Base-by-base conservation (phyloP, 2,113 vertebrate species). In the Stictonetta naevosa region DNA sequence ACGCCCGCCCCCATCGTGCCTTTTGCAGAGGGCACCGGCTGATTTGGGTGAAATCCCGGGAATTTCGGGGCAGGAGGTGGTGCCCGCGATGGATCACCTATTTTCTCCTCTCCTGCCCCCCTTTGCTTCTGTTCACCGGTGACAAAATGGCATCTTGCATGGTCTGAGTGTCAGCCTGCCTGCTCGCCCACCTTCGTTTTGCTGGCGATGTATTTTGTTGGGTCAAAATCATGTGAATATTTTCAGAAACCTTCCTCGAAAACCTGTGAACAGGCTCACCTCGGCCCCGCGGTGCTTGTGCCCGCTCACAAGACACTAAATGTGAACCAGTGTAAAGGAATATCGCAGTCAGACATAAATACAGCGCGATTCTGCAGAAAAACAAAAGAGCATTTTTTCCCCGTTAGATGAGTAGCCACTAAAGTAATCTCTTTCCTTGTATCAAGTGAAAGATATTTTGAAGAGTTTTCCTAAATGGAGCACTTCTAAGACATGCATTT, bases 1-100 rank as follows among this genome's bases (percentile, higher is more conserved):
- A 1, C 12, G 12, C 13, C 16, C 46, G 3, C 10, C 28, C 19
- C 20, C n/a, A 3, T 10, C 23, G 33, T 8, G 58, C 19, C 0
- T 34, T 26, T 64, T 19, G 29, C 23, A 2, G 31, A 59, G 26
- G 52, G 17, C 10, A 12, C n/a, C 5, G 25, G 10, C 0, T 77
- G 40, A 5, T 78, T 66, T 77, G 9, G 2, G 21, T 22, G 50
- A 44, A 44, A 67, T 31, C 29, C 31, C 21, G 46, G 46, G 46
- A 48, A 22, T 48, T 48, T 21, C 46, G 9, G 10, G 46, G 21
- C 21, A 10, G 46, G 20, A 25, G 19, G 6, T 8, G 33, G 6
- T 55, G 15, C n/a, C 1, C 16, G 42, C 42, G 16, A 18, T 18
- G 42, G 42, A 44, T 44, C 34, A 7, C 4, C 19, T n/a, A 5